Evolutionary conservation across 2,888 invertebrate genomes (phyloP).

Genomic region (Torymus texanus): DNA sequence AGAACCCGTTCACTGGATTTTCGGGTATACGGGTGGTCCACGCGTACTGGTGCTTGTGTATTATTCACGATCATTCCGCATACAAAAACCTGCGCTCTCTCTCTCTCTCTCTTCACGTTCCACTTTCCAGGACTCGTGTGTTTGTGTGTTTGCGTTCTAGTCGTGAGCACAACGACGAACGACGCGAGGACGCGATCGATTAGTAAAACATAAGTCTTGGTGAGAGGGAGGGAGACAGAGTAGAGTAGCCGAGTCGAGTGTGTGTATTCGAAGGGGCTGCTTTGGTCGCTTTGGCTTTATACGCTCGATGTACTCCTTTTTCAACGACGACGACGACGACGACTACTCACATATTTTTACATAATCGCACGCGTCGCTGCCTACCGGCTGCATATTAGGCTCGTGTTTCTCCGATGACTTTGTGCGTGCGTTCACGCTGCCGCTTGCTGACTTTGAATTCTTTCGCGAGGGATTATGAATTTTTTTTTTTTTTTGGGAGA

Average conservation of each 20-base stretch:
- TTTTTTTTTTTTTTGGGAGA: too few species aligned
- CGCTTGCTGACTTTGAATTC: not conserved
- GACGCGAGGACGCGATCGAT: constrained; percentile 37
- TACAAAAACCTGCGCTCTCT: not conserved
- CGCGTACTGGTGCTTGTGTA: not conserved
- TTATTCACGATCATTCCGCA: constrained; percentile 36
- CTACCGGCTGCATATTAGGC: constrained; percentile 3
- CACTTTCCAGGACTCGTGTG: constrained; percentile 9
- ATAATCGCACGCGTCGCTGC: constrained; percentile 25
- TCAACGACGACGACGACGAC: not conserved
- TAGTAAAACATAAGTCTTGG: constrained; percentile 38
- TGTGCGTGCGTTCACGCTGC: not conserved
- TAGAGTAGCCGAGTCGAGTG: too few species aligned
- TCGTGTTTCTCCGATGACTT: constrained; percentile 5
- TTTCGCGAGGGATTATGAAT: constrained; percentile 11
- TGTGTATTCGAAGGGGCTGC: not conserved
- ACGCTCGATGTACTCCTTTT: constrained; percentile 41
- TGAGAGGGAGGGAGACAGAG: too few species aligned
- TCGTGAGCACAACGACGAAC: not conserved
- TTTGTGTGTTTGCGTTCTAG: not conserved
- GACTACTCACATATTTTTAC: constrained; percentile 47
- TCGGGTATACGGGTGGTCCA: constrained; percentile 59
- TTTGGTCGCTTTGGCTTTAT: not conserved
- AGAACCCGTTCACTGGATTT: constrained; percentile 62
- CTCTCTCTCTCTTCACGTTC: not conserved